Base-by-base conservation (phyloP, 2,888 invertebrate genomes). In the Lepidocyrtoides sp. region DNA sequence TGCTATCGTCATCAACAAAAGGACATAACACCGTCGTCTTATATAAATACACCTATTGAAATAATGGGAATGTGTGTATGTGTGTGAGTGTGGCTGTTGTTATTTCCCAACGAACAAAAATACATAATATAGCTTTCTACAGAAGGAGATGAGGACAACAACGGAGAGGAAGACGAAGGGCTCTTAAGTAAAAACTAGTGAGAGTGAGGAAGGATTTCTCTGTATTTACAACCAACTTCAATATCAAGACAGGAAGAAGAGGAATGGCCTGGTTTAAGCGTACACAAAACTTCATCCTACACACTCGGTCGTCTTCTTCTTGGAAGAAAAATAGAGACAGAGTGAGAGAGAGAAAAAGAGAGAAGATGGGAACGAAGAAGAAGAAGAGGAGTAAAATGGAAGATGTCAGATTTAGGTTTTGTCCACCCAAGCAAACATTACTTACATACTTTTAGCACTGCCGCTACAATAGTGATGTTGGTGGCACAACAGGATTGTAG, bases 391-490 rank as follows among this genome's bases (percentile, higher is more conserved):
- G 63, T 63, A 60, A 81, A 89, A 89, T 82, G 77, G 89, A 72
- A 89, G 20, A 72, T 89, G 89, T 89, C 89, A 89, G 89, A 89
- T 89, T 89, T 89, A 48, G 82, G 82, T 63, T 82, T 79, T 89
- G 89, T 89, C 89, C 89, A 89, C 82, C 89, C 89, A 89, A 54
- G 32, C 82, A 63, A 89, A 89, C 82, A 81, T 79, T 87, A 63
- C 77, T 79, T 87, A 75, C 86, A 60, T 66, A 79, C 63, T 72
- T 51, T 32, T 17, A 75, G 32, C 5, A 77, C 77, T 17, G 44
- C 69, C 17, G 66, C 32, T 7, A 36, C 7, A 36, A 7, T 17
- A 51, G 0, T 14, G 26, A n/a, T n/a, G 29, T n/a, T 23, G 23
- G 14, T n/a, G 17, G n/a, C 51, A 69, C n/a, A 41, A 41, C 36